phyloP scores from a whole-genome alignment of 1,140 invertebrate genomes.

The Drosophila melanica region DNA sequence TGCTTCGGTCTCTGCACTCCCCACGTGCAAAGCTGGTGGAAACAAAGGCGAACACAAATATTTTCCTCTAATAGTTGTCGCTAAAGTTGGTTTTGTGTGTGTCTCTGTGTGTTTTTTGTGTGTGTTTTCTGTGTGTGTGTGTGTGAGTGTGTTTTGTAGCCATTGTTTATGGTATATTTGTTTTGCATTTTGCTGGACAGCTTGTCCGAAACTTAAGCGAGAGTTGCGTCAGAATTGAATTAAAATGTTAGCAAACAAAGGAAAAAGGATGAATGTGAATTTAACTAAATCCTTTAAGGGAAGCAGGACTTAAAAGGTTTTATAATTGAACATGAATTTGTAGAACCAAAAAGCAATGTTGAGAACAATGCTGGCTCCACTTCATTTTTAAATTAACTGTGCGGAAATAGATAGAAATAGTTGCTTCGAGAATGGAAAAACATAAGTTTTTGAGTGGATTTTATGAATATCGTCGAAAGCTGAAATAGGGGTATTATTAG shows the following conservation, averaged over 20 bases:
- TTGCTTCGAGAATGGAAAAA: constrained; percentile 6
- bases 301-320: constrained; percentile 3
- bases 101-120: neutral
- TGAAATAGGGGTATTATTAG: too few relatives aligned
- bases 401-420: neutral
- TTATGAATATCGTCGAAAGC: too few relatives aligned
- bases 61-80: constrained; percentile 80
- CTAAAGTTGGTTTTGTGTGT: constrained; percentile 62
- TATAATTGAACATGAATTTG: constrained; percentile 17
- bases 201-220: constrained; percentile 51
- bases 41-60: constrained; percentile 73
- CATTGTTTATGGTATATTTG: constrained; percentile 78
- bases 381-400: neutral
- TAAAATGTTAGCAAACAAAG: constrained; percentile 48
- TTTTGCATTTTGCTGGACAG: constrained; percentile 69
- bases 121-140: constrained; percentile 32
- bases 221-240: constrained; percentile 56
- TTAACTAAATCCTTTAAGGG: constrained; percentile 8
- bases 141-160: constrained; percentile 36
- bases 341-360: neutral
- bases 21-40: constrained; percentile 34
- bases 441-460: neutral
- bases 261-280: constrained; percentile 28
- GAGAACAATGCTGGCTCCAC: neutral
- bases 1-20: constrained; percentile 3